Conservation (phyloP, 2,888 invertebrate species). For the Heliothis peltigera region DNA sequence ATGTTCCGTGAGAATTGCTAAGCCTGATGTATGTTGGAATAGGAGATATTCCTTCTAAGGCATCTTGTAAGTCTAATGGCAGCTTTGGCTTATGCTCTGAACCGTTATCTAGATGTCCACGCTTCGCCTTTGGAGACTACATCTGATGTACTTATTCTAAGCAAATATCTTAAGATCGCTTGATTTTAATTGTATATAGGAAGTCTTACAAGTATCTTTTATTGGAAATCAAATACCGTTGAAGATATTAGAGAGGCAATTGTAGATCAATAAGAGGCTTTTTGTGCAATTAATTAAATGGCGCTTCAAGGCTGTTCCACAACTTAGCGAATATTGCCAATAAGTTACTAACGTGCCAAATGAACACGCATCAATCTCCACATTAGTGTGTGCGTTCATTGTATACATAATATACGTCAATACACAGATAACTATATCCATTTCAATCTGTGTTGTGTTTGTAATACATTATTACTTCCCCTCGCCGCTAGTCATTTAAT, state of each 20-base stretch:
- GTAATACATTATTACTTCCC: conserved; percentile 80
- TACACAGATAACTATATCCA: conserved; percentile 46
- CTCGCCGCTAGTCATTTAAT: conserved; percentile 83
- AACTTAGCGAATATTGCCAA: conserved; percentile 44
- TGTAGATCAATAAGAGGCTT: not conserved
- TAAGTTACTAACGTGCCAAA: conserved; percentile 32
- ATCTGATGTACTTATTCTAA: not conserved
- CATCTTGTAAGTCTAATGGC: conserved; percentile 8
- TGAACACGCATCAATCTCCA: conserved; percentile 33
- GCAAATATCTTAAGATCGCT: too few species aligned
- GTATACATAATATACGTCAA: conserved; percentile 25
- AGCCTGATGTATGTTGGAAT: conserved; percentile 49
- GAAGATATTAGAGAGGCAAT: too few species aligned
- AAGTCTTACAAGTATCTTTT: too few species aligned
- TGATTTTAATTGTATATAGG: too few species aligned
- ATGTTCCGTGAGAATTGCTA: conserved; percentile 41
- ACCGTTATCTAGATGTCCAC: conserved; percentile 14
- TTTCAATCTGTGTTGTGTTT: conserved; percentile 69
- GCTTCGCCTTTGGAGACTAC: not conserved
- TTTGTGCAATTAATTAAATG: conserved; percentile 10
- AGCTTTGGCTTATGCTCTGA: conserved; percentile 23
- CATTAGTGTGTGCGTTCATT: conserved; percentile 24
- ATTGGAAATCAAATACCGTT: too few species aligned
- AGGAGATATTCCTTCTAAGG: conserved; percentile 37
- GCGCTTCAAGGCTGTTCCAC: conserved; percentile 6